A percentile compares a stretch with the other conserved stretches of the same genome.
Evolutionary conservation across 1,140 invertebrate species (phyloP).

Genomic region (Zaprionus inermis): DNA sequence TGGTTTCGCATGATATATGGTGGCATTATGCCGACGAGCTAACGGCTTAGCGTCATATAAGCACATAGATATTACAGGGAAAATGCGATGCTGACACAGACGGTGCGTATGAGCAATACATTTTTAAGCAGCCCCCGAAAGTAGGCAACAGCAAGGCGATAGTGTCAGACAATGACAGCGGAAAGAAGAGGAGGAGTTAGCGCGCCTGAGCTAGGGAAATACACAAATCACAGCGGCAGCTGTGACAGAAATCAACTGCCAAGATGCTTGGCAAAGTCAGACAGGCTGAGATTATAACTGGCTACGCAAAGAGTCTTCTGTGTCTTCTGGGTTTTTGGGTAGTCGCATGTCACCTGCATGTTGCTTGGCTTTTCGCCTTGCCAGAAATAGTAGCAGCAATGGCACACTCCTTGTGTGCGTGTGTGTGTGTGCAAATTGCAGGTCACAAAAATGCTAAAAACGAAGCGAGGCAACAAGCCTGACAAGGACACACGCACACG

Average conservation of each 20-base stretch:
- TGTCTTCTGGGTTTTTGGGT: background rate
- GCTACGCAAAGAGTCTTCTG: conserved; percentile 7
- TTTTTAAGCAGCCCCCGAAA: conserved; percentile 51
- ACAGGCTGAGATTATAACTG: conserved; percentile 31
- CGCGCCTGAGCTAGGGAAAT: conserved; percentile 14
- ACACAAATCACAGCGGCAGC: conserved; percentile 73
- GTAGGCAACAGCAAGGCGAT: conserved; percentile 31
- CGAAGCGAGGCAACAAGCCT: conserved; percentile 34
- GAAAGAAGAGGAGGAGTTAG: conserved; percentile 1
- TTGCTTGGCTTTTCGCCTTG: conserved; percentile 34
- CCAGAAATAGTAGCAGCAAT: conserved; percentile 29
- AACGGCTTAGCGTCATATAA: conserved; percentile 40
- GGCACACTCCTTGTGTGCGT: background rate
- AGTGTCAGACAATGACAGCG: conserved; percentile 5
- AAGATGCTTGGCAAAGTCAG: conserved; percentile 64
- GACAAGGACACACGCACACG: conserved; percentile 61
- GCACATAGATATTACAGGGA: conserved; percentile 34
- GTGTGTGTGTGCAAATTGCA: conserved; percentile 50
- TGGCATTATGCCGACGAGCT: conserved; percentile 38
- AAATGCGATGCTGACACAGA: conserved; percentile 42
- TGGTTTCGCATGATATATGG: conserved; percentile 37
- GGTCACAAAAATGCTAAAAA: conserved; percentile 65
- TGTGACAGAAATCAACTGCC: conserved; percentile 78
- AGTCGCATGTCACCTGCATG: conserved; percentile 45
- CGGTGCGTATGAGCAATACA: conserved; percentile 75